Conservation (phyloP, 2,113 vertebrate species). For the Sinocyclocheilus grahami region DNA sequence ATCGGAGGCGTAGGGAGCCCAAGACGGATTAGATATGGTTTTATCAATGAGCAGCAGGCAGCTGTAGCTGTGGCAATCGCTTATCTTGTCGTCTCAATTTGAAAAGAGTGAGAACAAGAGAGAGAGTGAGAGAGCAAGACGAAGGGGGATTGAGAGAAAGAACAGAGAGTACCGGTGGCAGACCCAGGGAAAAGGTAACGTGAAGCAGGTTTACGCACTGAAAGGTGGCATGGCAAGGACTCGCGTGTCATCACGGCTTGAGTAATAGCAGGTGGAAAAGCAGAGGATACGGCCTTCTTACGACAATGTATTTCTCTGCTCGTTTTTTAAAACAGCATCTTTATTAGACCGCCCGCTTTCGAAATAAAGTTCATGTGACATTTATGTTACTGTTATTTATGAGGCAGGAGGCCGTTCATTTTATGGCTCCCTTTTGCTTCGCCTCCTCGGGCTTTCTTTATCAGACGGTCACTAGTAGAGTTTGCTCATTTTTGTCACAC, state of each 20-base stretch:
- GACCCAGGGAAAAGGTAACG: constrained; percentile 48
- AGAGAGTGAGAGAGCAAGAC: constrained; percentile 52
- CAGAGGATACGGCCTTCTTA: constrained; percentile 61
- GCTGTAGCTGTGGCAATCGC: constrained; percentile 71
- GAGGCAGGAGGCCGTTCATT: constrained; percentile 72
- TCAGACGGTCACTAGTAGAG: constrained; percentile 65
- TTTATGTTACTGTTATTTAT: constrained; percentile 85
- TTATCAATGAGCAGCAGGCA: constrained; percentile 81
- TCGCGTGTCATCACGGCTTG: constrained; percentile 67
- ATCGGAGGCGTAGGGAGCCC: constrained; percentile 71
- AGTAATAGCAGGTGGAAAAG: constrained; percentile 61
- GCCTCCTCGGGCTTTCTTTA: constrained; percentile 69
- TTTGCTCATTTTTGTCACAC: constrained; percentile 65
- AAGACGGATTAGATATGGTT: constrained; percentile 79
- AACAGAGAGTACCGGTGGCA: constrained; percentile 47
- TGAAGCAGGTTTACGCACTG: constrained; percentile 50
- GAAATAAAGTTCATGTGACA: constrained; percentile 80
- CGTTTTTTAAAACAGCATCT: constrained; percentile 75
- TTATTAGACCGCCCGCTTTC: constrained; percentile 75
- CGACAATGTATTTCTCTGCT: too few species aligned
- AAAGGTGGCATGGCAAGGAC: constrained; percentile 63
- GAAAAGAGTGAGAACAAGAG: constrained; percentile 74
- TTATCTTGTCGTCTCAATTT: constrained; percentile 79
- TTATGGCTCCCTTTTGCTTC: constrained; percentile 68
- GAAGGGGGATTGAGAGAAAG: constrained; percentile 51